phyloP scores from a whole-genome alignment of 2,797 vertebrate species.

The Phrynocephalus vlangalii region DNA sequence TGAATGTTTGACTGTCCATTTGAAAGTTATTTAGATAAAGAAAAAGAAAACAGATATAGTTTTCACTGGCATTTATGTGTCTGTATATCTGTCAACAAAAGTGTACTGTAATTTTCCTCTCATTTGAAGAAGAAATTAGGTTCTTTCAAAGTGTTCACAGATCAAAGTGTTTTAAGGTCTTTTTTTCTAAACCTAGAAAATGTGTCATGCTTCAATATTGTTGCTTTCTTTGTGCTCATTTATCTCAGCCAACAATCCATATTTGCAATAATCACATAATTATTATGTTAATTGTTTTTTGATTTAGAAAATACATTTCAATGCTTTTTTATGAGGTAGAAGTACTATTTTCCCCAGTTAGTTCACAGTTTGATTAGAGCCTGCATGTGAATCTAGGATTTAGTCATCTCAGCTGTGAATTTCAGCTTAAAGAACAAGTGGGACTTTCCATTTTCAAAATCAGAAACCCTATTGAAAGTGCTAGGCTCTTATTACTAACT shows the following conservation, averaged over 20 bases:
- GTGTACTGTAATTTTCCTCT: slow-evolving; percentile 2
- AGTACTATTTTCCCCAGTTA: background rate
- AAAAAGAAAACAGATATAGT: background rate
- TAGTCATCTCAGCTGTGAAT: background rate
- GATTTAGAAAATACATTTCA: background rate
- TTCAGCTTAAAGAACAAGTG: background rate
- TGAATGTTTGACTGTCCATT: slow-evolving; percentile 2
- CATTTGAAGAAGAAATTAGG: slow-evolving; percentile 11
- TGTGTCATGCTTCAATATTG: background rate
- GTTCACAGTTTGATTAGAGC: slow-evolving; percentile 1
- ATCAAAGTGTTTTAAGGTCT: background rate
- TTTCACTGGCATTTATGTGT: background rate
- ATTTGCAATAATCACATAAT: background rate
- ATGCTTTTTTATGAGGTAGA: background rate
- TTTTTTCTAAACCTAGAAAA: slow-evolving; percentile 12
- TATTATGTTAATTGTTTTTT: background rate
- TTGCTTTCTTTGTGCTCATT: background rate
- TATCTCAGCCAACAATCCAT: background rate
- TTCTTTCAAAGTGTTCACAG: background rate
- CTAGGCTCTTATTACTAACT: background rate
- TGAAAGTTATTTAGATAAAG: slow-evolving; percentile 28
- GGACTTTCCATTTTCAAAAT: background rate
- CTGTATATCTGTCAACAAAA: background rate
- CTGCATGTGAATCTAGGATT: background rate
- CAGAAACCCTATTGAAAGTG: background rate